These are phyloP conservation scores for Serrognathus titanus DNA, from an alignment of 2,888 invertebrate genomes.

Conservation along the genomic window DNA sequence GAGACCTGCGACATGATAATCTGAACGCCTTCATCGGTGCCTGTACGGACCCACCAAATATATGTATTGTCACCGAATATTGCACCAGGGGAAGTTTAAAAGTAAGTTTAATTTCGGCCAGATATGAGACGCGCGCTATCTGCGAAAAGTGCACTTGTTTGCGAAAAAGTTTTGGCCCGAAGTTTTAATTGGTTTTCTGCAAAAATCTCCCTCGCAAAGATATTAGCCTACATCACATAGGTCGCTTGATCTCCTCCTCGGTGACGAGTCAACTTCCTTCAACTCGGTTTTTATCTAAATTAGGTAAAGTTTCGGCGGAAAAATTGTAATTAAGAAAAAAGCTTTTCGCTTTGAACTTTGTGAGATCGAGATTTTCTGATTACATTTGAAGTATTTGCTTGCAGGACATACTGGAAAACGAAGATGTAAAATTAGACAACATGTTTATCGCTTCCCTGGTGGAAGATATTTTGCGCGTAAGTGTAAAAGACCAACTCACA, in stretches of 20 bases:
- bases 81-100: conserved; percentile 87
- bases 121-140: background rate
- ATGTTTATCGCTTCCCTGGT: conserved; percentile 96
- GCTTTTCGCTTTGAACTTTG: background rate
- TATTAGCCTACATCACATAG: too few species aligned
- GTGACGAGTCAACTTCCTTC: too few species aligned
- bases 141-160: background rate
- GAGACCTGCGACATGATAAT: conserved; percentile 88
- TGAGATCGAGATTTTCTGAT: background rate
- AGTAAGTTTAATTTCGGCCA: conserved; percentile 51
- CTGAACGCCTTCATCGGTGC: conserved; percentile 90
- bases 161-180: background rate
- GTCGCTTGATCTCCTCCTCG: too few species aligned
- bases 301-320: too few species aligned
- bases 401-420: conserved; percentile 90
- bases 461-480: conserved; percentile 90
- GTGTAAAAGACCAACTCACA: conserved; percentile 33
- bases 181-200: conserved; percentile 8
- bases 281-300: too few species aligned
- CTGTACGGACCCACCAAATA: conserved; percentile 85
- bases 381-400: conserved; percentile 23
- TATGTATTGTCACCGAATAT: conserved; percentile 85
- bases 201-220: background rate
- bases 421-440: conserved; percentile 91
- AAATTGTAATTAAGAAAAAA: too few species aligned